Conservation (phyloP, 2,888 invertebrate species). For the Platycheirus albimanus region DNA sequence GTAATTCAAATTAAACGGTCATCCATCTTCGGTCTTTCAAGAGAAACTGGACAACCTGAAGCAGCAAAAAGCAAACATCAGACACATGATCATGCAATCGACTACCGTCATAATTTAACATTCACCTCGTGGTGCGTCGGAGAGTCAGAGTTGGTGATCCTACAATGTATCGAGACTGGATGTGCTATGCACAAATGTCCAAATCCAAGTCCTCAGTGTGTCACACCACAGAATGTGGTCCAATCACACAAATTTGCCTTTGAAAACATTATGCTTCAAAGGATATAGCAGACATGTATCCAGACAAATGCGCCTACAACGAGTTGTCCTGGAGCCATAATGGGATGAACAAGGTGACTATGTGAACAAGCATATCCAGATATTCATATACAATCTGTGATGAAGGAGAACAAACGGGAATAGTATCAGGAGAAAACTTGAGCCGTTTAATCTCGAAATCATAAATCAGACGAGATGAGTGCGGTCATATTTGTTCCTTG, state of each 20-base stretch:
- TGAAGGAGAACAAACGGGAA: conserved; percentile 18
- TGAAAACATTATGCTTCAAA: conserved; percentile 1
- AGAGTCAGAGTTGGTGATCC: not conserved
- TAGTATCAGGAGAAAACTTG: conserved; percentile 19
- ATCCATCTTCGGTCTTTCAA: conserved; percentile 34
- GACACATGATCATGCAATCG: conserved; percentile 45
- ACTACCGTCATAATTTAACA: conserved; percentile 40
- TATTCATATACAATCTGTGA: not conserved
- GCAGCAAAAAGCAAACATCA: conserved; percentile 1
- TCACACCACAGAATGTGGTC: conserved; percentile 48
- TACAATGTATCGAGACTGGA: conserved; percentile 2
- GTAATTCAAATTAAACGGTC: conserved; percentile 39
- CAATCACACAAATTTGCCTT: conserved; percentile 14
- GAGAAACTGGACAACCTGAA: conserved; percentile 35
- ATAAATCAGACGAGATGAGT: conserved; percentile 63
- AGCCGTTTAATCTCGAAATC: conserved; percentile 48
- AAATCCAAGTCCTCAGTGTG: conserved; percentile 18
- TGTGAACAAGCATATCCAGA: not conserved
- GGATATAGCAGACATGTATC: conserved; percentile 22
- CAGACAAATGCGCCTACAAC: conserved; percentile 39
- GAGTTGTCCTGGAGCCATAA: not conserved
- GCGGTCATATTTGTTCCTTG: conserved; percentile 33
- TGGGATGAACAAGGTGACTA: conserved; percentile 2
- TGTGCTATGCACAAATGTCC: not conserved
- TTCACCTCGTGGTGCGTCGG: too few relatives aligned